Base-by-base conservation (phyloP, 2,113 vertebrate genomes). In the Nerophis lumbriciformis region DNA sequence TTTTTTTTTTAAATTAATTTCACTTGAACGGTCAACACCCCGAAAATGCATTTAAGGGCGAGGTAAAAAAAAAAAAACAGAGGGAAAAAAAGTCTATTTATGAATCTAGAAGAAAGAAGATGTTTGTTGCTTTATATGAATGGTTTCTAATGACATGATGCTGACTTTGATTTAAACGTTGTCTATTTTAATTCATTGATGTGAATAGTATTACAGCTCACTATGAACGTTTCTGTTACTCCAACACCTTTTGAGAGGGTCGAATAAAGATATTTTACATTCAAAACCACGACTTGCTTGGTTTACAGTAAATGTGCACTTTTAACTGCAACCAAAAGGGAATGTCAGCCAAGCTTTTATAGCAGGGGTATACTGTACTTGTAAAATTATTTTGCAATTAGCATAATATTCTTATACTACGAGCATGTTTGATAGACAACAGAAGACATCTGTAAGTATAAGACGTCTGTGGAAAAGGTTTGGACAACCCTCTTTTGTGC, bases 261-360 rank as follows among this genome's bases (percentile, higher is more conserved):
- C 54, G 3, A 87, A 85, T 87, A 88, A 88, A 88, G 73, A 83
- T 85, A 85, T 87, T 88, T 87, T 87, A 88, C 87, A 88, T 84
- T 84, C 77, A 84, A 82, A 81, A 79, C 74, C 61, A 57, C 16
- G 55, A 14, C n/a, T 45, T 9, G 11, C 9, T 39, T 37, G 36
- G 48, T 50, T 35, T 50, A 28, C 28, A 28, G 28, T 28, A 11
- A 37, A 14, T 9, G n/a, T 59, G 19, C 19, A 8, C 19, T 19
- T 45, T 5, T 5, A 45, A 11, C 42, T 45, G 1, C 10, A 45
- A 45, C 42, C 2, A 45, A 9, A 12, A 45, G 5, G 2, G 3
- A 1, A 45, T 1, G 10, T 9, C 8, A 42, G 28, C 28, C 28
- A 42, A 42, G 39, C 1, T 42, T 42, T 42, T 8, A 42, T 9